Evolutionary conservation across 1,140 invertebrate genomes (phyloP), one percentile per base, ranked within the genome.

Genomic region (Drosophila cardini): DNA sequence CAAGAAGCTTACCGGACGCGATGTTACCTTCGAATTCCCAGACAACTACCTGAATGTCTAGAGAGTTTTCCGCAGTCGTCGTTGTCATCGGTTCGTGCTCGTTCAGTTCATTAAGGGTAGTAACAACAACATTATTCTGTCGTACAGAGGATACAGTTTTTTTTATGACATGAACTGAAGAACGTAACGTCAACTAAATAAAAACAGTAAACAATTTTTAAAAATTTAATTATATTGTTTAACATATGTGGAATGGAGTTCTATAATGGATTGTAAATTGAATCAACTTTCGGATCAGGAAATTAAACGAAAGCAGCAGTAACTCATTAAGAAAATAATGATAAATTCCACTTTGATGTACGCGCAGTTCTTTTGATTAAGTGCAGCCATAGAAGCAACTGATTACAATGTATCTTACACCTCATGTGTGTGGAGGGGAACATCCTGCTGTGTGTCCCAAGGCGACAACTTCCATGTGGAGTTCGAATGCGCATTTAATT

Each of bases 11-110:
- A 99, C 99, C 77, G 98, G 98, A 78, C 98, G 99, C 91, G 98
- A 99, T 94, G 99, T 99, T 55, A 97, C 95, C 70, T 99, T 99
- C 93, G 98, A 99, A 94, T 99, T 99, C 94, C 98, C 98, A 69
- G 99, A 99, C 94, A 97, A 97, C 89, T 97, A 97, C 94, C 95
- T 97, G 95, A 97, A 96, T 97, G 94, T 91, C 72, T 91, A 91
- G 82, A 78, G 62, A 70, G 78, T 79, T 73, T 83, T 87, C 67
- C 58, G 58, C 71, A 50, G 55, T 56, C 38, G 50, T 63, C 80
- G 70, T 80, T 76, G 77, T 69, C 62, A 55, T 76, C 76, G 68
- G 76, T 78, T 80, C 80, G 77, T 69, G 65, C 60, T 76, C 76
- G 68, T 79, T 78, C 32, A 67, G 82, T 76, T 82, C 76, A 82